Conservation (phyloP, 2,888 invertebrate species). For the Acleris sparsana region DNA sequence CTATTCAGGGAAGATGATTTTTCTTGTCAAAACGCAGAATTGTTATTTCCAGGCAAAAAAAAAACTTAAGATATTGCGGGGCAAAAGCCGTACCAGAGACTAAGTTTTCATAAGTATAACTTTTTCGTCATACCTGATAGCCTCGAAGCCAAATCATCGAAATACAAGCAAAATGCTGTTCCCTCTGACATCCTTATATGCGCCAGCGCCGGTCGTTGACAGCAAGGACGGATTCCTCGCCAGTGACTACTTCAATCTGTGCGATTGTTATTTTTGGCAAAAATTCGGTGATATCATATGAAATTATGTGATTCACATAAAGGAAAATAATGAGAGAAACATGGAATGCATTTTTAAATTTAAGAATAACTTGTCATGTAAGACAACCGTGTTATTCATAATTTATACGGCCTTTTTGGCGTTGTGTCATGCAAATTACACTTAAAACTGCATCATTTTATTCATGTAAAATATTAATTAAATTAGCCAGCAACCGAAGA, state of each 20-base stretch:
- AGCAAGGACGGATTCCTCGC: conserved; percentile 23
- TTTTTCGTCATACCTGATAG: not conserved
- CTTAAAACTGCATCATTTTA: no score
- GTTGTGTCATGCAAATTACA: no score
- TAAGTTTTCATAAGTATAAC: no score
- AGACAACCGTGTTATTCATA: conserved; percentile 1
- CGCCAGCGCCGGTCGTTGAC: conserved; percentile 26
- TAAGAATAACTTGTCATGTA: conserved; percentile 4
- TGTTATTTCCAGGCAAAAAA: no score
- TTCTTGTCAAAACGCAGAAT: no score
- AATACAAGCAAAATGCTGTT: conserved; percentile 22
- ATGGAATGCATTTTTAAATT: conserved; percentile 21
- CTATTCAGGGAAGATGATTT: no score
- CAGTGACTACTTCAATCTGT: conserved; percentile 22
- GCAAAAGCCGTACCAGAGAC: no score
- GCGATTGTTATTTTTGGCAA: conserved; percentile 31
- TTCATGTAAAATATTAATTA: no score
- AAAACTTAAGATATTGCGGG: no score
- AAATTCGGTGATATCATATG: conserved; percentile 31
- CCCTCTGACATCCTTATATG: conserved; percentile 28
- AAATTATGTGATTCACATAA: conserved; percentile 30
- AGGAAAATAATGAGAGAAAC: conserved; percentile 22
- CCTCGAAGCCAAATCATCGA: conserved; percentile 31
- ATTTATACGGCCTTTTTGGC: no score
- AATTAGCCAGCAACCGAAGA: no score